phyloP scores from a whole-genome alignment of 2,888 invertebrate genomes.

The Phortica magna region DNA sequence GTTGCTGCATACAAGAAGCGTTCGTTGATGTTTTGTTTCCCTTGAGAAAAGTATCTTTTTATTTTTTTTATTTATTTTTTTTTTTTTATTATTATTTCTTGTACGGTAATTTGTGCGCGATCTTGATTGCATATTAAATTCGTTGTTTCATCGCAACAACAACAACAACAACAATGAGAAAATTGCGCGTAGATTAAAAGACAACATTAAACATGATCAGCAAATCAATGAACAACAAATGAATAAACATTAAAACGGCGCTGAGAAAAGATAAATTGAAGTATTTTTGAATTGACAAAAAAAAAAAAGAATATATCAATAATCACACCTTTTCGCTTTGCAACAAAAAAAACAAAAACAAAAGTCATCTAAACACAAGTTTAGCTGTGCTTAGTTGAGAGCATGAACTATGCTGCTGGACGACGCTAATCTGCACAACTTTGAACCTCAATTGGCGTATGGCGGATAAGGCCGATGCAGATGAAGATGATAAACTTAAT shows the following conservation, averaged over 20 bases:
- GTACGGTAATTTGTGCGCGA: constrained; percentile 70
- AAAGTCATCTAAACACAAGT: too few species aligned
- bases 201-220: constrained; percentile 36
- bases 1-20: not conserved
- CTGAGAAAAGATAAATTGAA: too few species aligned
- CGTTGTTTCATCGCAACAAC: constrained; percentile 29
- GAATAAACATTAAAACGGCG: constrained; percentile 66
- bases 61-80: constrained; percentile 49
- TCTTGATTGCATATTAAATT: constrained; percentile 72
- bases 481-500: not conserved
- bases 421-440: constrained; percentile 5
- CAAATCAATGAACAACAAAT: constrained; percentile 49
- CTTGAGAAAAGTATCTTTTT: constrained; percentile 46
- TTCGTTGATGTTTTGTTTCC: constrained; percentile 22
- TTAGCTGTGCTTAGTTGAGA: too few species aligned
- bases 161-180: constrained; percentile 57
- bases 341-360: too few species aligned
- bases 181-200: constrained; percentile 64
- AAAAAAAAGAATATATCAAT: too few species aligned
- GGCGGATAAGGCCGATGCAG: too few species aligned
- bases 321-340: too few species aligned
- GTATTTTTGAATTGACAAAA: too few species aligned
- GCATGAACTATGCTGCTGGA: too few species aligned
- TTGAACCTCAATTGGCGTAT: constrained; percentile 5
- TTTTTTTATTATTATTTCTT: constrained; percentile 56